Evolutionary conservation across 2,888 invertebrate species (phyloP), one percentile per base, ranked within the genome.

Genomic region (Lissonota sp.): DNA sequence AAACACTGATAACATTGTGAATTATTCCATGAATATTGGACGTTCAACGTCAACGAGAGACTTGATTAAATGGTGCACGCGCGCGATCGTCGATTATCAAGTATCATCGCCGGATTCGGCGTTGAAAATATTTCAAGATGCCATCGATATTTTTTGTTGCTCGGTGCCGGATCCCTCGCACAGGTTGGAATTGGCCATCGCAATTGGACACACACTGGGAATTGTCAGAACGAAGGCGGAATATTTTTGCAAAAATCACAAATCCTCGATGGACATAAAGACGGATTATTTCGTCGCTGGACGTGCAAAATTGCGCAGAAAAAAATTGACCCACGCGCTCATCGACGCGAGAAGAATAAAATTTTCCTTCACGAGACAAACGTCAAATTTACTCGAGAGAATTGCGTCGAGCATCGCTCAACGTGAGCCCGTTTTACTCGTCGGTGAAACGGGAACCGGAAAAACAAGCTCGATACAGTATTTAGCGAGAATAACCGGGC

Each of bases 381-480:
- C 98, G 0, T 95, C 96, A 0, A 96, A 96, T 89, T 94, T 98
- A 62, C 93, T 99, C 53, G 99, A 99, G 93, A 95, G 96, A 37
- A 96, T 99, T 67, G 96, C 97, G 16, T 96, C 97, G 81, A 97
- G 98, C 89, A 95, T 99, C 0, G 93, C 93, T 0, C 95, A 96
- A 66, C 95, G 95, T 64, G 99, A 99, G 91, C 98, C 99, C 0
- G 97, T 99, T 0, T 93, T 99, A 5, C 93, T 99, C 5, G 99
- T 99, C 0, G 99, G 99, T 40, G 99, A 99, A 93, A 99, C 99
- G 0, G 99, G 99, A 62, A 99, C 98, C 0, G 99, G 99, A 0
- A 99, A 99, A 94, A 99, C 99, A 0, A 97, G 98, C 0, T 96
- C 97, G 0, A 95, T 99, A 0, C 99, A 99, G 91, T 98, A 97